These are phyloP conservation scores for Drosophila borborema DNA, from an alignment of 2,888 invertebrate genomes.

Conservation along the genomic window DNA sequence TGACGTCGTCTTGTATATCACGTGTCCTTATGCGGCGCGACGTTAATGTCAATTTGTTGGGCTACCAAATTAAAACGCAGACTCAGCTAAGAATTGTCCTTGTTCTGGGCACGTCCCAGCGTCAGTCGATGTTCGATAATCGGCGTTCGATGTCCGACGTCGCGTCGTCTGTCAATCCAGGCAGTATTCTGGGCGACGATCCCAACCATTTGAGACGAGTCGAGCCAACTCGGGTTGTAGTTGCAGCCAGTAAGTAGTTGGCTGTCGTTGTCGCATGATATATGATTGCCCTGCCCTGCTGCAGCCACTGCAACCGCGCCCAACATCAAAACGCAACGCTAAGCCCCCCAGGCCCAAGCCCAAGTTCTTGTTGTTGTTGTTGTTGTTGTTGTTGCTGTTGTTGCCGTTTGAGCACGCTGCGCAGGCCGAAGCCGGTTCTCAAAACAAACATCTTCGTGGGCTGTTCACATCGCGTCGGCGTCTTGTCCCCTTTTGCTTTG, in stretches of 20 bases:
- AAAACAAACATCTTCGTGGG: constrained; percentile 69
- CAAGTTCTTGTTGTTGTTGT: constrained; percentile 35
- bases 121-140: constrained; percentile 3
- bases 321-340: constrained; percentile 40
- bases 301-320: constrained; percentile 71
- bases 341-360: constrained; percentile 53
- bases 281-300: constrained; percentile 72
- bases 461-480: constrained; percentile 65
- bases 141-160: constrained; percentile 34
- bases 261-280: constrained; percentile 69
- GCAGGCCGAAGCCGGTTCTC: constrained; percentile 58
- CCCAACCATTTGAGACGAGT: constrained; percentile 58
- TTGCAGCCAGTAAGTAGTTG: constrained; percentile 35
- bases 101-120: constrained; percentile 52
- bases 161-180: constrained; percentile 60
- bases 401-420: constrained; percentile 27
- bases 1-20: constrained; percentile 40
- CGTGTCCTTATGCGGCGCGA: constrained; percentile 60
- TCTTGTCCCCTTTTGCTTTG: constrained; percentile 24
- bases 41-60: constrained; percentile 75
- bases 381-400: constrained; percentile 10
- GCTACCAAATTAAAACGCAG: constrained; percentile 71
- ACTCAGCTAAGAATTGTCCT: constrained; percentile 57
- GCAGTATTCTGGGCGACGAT: constrained; percentile 50
- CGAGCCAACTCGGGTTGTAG: constrained; percentile 15